Evolutionary conservation across 2,888 invertebrate species (phyloP), one percentile per base, ranked within the genome.

Genomic region (Bombyx huttoni): DNA sequence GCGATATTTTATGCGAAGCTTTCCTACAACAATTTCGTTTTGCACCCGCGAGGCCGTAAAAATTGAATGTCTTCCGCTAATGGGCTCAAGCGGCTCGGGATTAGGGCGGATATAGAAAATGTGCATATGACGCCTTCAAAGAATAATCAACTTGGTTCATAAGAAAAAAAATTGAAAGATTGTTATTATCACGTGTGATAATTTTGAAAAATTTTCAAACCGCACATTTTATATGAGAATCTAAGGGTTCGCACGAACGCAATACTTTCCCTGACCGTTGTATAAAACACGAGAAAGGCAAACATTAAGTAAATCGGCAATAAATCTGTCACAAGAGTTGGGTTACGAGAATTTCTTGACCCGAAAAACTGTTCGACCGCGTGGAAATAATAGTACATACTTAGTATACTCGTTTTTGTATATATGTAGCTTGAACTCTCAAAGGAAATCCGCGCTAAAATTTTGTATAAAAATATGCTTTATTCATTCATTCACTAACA

Each of bases 11-110:
- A 47, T 34, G 34, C 50, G 34, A 51, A 51, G 47, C 46, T 47
- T 51, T 24, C 65, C 40, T 67, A 66, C 58, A 46, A 55, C 58
- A 56, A 66, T 68, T 66, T 65, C 63, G 67, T 71, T 63, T 61
- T 51, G 56, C 57, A 54, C 54, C 57, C 58, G 57, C 56, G 60
- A 54, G 54, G 56, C 57, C 60, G 62, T 59, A 61, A 62, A 62
- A 63, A 63, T 57, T 58, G 58, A 55, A 49, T 53, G 53, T 49
- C 52, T 49, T 51, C 52, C 50, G 49, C 51, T 65, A 62, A 68
- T 63, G 58, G 60, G 56, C 59, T 40, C 40, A 1, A 40, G 40
- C 40, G 40, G 12, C 40, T 40, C 40, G 9, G 7, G 40, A 40
- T 40, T 40, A 40, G 40, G 40, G 7, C 12, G 40, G 40, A 40